phyloP scores from a whole-genome alignment of 2,113 vertebrate species.

The Anthoscopus minutus region DNA sequence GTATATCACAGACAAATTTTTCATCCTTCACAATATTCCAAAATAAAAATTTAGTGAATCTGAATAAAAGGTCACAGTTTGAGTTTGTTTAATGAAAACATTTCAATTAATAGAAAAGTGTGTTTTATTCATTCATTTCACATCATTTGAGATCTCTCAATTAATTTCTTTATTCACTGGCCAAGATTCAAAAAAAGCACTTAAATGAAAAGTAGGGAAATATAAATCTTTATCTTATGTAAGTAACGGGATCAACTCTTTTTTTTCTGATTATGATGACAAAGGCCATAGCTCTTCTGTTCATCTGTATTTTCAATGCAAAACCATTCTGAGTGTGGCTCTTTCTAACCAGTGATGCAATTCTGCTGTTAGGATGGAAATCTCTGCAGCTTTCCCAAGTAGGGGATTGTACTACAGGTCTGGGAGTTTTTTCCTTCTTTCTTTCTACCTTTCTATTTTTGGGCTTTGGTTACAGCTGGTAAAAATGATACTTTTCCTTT shows the following conservation, averaged over 20 bases:
- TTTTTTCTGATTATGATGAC: background rate
- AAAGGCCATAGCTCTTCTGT: background rate
- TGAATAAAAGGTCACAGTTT: background rate
- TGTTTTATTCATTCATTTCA: background rate
- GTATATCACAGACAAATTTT: background rate
- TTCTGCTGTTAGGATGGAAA: background rate
- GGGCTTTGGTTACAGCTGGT: background rate
- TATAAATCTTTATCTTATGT: background rate
- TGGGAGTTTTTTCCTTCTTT: background rate
- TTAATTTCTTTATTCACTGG: background rate
- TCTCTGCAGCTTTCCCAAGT: background rate
- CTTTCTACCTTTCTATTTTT: background rate
- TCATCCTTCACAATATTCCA: background rate
- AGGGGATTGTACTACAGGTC: fast-evolving
- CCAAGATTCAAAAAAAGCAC: background rate
- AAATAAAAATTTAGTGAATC: background rate
- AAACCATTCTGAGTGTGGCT: background rate
- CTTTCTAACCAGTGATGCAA: background rate
- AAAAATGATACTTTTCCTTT: background rate
- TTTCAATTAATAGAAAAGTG: background rate
- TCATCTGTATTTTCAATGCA: background rate
- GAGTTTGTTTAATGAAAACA: background rate
- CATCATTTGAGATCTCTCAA: background rate
- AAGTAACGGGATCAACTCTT: background rate
- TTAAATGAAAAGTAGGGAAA: background rate